A percentile compares a stretch with the other conserved stretches of the same genome.
phyloP scores from a whole-genome alignment of 2,888 invertebrate species.

The Lasioglossum vierecki region DNA sequence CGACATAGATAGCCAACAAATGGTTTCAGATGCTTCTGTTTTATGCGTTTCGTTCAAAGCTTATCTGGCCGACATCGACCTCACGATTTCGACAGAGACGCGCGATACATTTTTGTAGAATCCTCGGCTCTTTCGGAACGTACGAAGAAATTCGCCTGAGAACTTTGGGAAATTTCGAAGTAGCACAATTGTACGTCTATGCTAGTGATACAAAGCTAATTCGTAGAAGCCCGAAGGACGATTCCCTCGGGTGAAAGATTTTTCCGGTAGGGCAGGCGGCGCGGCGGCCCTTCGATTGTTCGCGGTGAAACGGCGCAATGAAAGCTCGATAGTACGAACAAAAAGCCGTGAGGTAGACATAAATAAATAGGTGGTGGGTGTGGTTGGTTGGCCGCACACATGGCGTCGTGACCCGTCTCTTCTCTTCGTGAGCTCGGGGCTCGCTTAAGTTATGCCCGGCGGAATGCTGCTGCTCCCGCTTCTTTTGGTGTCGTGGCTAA shows the following conservation, averaged over 20 bases:
- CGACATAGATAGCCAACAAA: constrained; percentile 51
- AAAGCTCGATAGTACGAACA: constrained; percentile 70
- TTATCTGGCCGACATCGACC: constrained; percentile 67
- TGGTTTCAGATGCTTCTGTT: constrained; percentile 37
- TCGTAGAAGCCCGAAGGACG: constrained; percentile 38
- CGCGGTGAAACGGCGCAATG: constrained; percentile 66
- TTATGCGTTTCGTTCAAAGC: constrained; percentile 43
- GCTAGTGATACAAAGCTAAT: constrained; percentile 29
- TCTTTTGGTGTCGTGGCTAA: constrained; percentile 66
- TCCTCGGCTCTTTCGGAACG: not conserved
- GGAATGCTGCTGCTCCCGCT: constrained; percentile 71
- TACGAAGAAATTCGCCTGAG: not conserved
- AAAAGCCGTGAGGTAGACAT: constrained; percentile 74
- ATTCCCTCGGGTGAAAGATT: constrained; percentile 46
- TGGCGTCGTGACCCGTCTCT: constrained; percentile 80
- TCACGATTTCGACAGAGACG: constrained; percentile 64
- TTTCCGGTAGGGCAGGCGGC: constrained; percentile 52
- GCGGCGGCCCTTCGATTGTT: constrained; percentile 63
- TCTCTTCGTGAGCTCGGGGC: constrained; percentile 72
- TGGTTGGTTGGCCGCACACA: constrained; percentile 80
- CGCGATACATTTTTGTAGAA: constrained; percentile 56
- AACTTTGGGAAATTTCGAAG: not conserved
- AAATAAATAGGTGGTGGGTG: constrained; percentile 78
- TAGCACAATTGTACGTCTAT: too few species aligned
- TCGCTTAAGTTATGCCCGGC: constrained; percentile 73